Conservation (phyloP, 2,888 invertebrate species). For the Ormyrus rosae region DNA sequence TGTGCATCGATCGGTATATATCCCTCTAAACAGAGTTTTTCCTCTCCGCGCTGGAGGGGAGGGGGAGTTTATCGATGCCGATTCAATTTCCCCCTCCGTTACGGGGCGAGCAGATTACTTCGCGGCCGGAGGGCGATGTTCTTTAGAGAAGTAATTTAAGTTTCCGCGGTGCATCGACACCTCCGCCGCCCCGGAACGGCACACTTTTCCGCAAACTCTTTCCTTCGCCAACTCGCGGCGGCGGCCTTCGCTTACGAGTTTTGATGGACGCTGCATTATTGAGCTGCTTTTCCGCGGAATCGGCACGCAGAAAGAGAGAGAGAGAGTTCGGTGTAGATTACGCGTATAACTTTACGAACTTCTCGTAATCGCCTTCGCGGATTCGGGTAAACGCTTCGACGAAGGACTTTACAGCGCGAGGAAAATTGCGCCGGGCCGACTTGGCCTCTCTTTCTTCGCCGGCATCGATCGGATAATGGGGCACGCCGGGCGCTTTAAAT, state of each 20-base stretch:
- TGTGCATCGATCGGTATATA: too few species aligned
- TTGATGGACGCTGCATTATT: slow-evolving; percentile 53
- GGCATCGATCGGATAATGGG: too few species aligned
- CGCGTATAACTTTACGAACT: too few species aligned
- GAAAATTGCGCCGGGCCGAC: too few species aligned
- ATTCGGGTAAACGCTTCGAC: not conserved
- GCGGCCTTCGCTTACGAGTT: slow-evolving; percentile 20
- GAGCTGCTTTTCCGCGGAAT: slow-evolving; percentile 35
- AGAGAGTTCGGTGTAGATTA: too few species aligned
- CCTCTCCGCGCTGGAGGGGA: not conserved
- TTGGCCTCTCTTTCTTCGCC: too few species aligned
- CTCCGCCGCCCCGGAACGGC: not conserved
- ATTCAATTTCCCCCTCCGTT: too few species aligned
- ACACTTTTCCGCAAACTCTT: not conserved
- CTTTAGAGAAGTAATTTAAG: slow-evolving; percentile 38
- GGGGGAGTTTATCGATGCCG: not conserved
- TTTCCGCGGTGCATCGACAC: too few species aligned
- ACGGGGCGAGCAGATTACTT: too few species aligned
- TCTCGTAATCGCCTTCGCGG: not conserved
- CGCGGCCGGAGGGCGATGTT: not conserved
- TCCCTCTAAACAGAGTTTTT: not conserved
- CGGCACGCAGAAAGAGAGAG: not conserved
- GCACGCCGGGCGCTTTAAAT: too few species aligned
- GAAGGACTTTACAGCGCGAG: too few species aligned
- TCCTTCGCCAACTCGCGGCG: not conserved